phyloP scores from a whole-genome alignment of 2,888 invertebrate species.

The Trypoxylon attenuatum region DNA sequence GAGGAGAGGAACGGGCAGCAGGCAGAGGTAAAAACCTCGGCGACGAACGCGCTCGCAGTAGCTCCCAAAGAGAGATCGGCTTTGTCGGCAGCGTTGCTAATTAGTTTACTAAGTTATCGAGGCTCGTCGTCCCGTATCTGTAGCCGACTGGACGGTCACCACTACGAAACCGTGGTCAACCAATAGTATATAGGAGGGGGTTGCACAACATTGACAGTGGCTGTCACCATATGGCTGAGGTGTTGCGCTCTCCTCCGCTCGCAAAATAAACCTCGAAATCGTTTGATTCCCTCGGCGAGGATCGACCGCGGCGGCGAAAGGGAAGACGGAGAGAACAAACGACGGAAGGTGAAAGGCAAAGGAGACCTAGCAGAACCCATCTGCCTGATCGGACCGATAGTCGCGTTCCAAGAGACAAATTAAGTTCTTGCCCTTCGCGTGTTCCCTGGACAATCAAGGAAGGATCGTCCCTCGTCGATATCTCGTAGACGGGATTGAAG shows the following conservation, averaged over 20 bases:
- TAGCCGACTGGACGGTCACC: slow-evolving; percentile 40
- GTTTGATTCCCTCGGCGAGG: slow-evolving; percentile 38
- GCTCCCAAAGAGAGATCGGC: slow-evolving; percentile 64
- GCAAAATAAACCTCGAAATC: slow-evolving; percentile 57
- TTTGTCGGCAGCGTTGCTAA: slow-evolving; percentile 74
- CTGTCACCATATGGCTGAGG: slow-evolving; percentile 64
- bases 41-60: slow-evolving; percentile 62
- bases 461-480: slow-evolving; percentile 44
- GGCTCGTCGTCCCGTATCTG: slow-evolving; percentile 63
- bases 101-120: slow-evolving; percentile 75
- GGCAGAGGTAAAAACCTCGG: slow-evolving; percentile 64
- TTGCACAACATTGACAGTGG: slow-evolving; percentile 59
- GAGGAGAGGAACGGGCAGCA: slow-evolving; percentile 47
- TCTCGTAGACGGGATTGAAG: slow-evolving; percentile 17
- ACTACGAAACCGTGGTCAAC: slow-evolving; percentile 17
- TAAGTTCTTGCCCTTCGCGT: slow-evolving; percentile 67
- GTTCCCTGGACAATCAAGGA: slow-evolving; percentile 55
- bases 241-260: slow-evolving; percentile 39
- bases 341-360: slow-evolving; percentile 7
- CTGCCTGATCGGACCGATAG: slow-evolving; percentile 66
- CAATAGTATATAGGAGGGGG: slow-evolving; percentile 17
- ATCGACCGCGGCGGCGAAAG: slow-evolving; percentile 10
- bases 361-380: slow-evolving; percentile 54
- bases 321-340: not conserved
- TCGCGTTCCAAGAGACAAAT: slow-evolving; percentile 70